Evolutionary conservation across 2,888 invertebrate genomes (phyloP), one percentile per base, ranked within the genome.

Genomic region (Belgica antarctica): DNA sequence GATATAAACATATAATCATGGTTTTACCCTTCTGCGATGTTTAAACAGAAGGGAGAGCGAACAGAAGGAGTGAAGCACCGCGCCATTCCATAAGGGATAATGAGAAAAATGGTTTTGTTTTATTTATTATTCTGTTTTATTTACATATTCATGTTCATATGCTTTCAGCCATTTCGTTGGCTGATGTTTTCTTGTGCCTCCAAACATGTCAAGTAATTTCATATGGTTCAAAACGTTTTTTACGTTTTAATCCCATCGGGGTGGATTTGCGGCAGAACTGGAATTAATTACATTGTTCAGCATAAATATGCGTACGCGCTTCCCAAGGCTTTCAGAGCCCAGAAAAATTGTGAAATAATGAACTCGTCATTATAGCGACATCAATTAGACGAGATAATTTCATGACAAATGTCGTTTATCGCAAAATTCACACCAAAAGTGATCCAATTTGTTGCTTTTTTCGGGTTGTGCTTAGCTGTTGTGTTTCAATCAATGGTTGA

Each of bases 61-160:
- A 10, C 57, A n/a, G n/a, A n/a, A n/a, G n/a, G n/a, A n/a, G n/a
- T n/a, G 57, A 8, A 12, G 12, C 52, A 22, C 22, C 52, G 19
- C 36, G 36, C 15, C 63, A 63, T 52, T 1, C 22, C 63, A 63
- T 52, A 7, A 17, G 52, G 34, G 34, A 31, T 63, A 63, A 63
- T 63, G 63, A 63, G 63, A 47, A 47, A 65, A 65, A 47, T 65
- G 65, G 47, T 47, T 47, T 65, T 65, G 65, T 65, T 65, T 65
- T 65, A 65, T 65, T 65, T 63, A 63, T 63, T 52, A 52, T 52
- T 52, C 52, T 22, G 36, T 28, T 63, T 63, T 63, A 63, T 63
- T 63, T 63, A 63, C 63, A 63, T 63, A 41, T 52, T 52, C 22
- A 4, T 22, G 22, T 52, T 52, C 22, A 4, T 22, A 52, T 25